Base-by-base conservation (phyloP, 2,888 invertebrate species). In the Isotomurus palustris region DNA sequence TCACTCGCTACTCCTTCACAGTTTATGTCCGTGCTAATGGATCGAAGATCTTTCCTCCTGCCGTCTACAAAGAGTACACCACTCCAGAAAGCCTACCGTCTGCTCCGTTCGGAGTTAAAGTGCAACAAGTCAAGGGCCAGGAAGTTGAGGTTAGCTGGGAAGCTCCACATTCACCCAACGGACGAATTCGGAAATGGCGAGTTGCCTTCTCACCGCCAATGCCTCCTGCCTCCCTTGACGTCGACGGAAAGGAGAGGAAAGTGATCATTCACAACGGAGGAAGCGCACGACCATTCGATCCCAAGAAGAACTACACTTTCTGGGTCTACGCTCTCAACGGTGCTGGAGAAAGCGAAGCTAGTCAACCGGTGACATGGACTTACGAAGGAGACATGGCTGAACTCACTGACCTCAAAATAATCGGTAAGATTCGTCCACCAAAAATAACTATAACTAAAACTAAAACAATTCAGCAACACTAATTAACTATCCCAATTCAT, bases 1-100 rank as follows among this genome's bases (percentile, higher is more conserved):
- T 78, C 71, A 88, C 88, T 0, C 77, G 79, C n/a, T 91, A 91
- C 73, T 88, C 88, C 67, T 79, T 89, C 59, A 89, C 88, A 0
- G 84, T 90, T 50, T 88, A 84, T 74, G 85, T 87, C 0, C 32
- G n/a, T 4, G 78, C 81, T 53, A 78, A 80, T 62, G 80, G 81
- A 65, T 74, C 21, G 74, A 72, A 1, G 67, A 80, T 81, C 0
- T 85, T 83, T 60, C 81, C 85, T 0, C 86, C 88, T 0, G 82
- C 81, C 40, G 81, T 82, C 70, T 85, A 79, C 71, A 76, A 81
- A 3, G 78, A 80, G 47, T 80, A 82, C 0, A 82, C 76, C n/a
- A 89, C 89, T 0, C 79, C 78, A 0, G 85, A 87, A 77, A 85
- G 84, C 4, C 28, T 81, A 2, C 88, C 90, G 0, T 82, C 82